These are phyloP conservation scores for Nannobrachium achirus DNA, from an alignment of 2,113 vertebrate genomes.

Conservation along the genomic window DNA sequence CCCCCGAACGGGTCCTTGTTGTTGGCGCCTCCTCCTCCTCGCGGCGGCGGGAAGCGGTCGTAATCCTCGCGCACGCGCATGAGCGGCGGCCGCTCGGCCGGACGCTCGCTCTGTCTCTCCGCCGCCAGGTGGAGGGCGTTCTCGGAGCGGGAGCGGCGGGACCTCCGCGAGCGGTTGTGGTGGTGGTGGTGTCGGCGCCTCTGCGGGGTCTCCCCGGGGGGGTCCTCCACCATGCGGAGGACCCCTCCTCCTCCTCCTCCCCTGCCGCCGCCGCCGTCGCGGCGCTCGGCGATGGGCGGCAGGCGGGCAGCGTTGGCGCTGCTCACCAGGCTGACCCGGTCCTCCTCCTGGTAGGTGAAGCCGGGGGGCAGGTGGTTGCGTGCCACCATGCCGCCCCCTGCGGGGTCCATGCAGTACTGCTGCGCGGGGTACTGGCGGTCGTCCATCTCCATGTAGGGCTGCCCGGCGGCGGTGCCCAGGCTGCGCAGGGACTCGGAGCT, in stretches of 20 bases:
- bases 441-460: constrained; percentile 91
- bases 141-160: constrained; percentile 92
- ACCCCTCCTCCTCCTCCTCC: constrained; percentile 59
- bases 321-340: constrained; percentile 81
- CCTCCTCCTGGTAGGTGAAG: constrained; percentile 89
- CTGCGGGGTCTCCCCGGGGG: constrained; percentile 81
- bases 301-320: constrained; percentile 80
- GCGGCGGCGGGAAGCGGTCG: constrained; percentile 87
- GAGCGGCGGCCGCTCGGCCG: constrained; percentile 84
- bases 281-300: constrained; percentile 89
- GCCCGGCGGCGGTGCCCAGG: constrained; percentile 83
- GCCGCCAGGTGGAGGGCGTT: constrained; percentile 93
- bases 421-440: constrained; percentile 81
- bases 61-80: constrained; percentile 89
- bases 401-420: constrained; percentile 83
- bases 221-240: constrained; percentile 55
- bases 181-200: constrained; percentile 84
- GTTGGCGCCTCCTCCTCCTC: too few relatives aligned
- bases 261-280: constrained; percentile 70
- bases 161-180: constrained; percentile 82
- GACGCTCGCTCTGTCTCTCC: constrained; percentile 82
- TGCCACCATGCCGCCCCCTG: too few relatives aligned
- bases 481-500: constrained; percentile 94
- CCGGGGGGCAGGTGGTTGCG: constrained; percentile 87
- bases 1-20: constrained; percentile 83